These are phyloP conservation scores for Idris sp. DNA, from an alignment of 1,140 invertebrate genomes.

Conservation along the genomic window DNA sequence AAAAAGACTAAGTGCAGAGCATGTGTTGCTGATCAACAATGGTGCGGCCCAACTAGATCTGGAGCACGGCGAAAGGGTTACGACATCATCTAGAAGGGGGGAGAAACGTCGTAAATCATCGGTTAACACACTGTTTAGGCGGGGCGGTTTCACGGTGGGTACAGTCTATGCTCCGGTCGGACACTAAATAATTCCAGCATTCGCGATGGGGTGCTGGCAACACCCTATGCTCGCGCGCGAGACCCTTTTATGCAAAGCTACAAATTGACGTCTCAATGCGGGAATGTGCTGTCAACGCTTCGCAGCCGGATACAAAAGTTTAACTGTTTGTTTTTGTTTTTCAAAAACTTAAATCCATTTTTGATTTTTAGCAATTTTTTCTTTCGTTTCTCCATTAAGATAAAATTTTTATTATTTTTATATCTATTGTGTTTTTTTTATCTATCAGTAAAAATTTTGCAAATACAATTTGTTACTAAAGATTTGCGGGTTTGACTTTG, in stretches of 20 bases:
- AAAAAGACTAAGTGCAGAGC: slow-evolving; percentile 66
- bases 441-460: too few species aligned
- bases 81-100: slow-evolving; percentile 36
- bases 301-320: slow-evolving; percentile 4
- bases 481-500: too few species aligned
- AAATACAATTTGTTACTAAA: too few species aligned
- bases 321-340: slow-evolving; percentile 12
- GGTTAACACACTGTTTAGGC: slow-evolving; percentile 78
- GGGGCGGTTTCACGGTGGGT: slow-evolving; percentile 79
- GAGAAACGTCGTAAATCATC: slow-evolving; percentile 74
- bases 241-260: slow-evolving; percentile 57
- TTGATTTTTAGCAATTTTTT: too few species aligned
- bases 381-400: too few species aligned
- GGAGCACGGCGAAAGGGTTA: slow-evolving; percentile 66
- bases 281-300: slow-evolving; percentile 35
- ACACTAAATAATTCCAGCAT: slow-evolving; percentile 77
- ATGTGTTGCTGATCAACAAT: slow-evolving; percentile 64
- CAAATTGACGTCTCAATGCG: slow-evolving; percentile 68
- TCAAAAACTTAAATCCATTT: too few species aligned
- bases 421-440: too few species aligned
- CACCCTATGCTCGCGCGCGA: slow-evolving; percentile 25
- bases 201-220: slow-evolving; percentile 64
- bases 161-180: slow-evolving; percentile 72
- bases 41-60: slow-evolving; percentile 68
- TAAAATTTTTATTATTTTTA: too few species aligned